Conservation (phyloP, 2,797 vertebrate species). For the Hypotaenidia okinawae region DNA sequence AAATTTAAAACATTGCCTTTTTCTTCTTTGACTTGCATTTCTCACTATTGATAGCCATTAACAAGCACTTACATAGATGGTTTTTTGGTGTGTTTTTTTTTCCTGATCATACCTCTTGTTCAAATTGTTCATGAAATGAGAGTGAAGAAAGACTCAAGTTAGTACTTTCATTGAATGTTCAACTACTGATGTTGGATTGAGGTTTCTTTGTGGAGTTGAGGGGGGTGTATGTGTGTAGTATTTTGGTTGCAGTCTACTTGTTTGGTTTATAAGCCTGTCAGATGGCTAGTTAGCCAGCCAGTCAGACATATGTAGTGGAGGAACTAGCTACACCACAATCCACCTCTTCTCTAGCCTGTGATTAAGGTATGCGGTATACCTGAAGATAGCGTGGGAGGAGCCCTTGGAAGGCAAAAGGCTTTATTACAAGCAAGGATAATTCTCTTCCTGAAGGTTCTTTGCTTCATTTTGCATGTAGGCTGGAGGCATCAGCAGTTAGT, state of each 20-base stretch:
- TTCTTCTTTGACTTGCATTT: neutral
- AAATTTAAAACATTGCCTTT: neutral
- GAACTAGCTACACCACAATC: neutral
- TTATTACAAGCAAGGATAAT: neutral
- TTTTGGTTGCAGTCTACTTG: neutral
- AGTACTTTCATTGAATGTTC: neutral
- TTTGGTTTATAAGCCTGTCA: neutral
- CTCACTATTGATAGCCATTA: neutral
- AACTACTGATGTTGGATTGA: neutral
- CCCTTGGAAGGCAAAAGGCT: neutral
- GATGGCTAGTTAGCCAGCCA: neutral
- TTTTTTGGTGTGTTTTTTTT: neutral
- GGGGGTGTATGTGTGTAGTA: rapidly evolving
- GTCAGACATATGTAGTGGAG: neutral
- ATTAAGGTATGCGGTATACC: neutral
- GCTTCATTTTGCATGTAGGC: neutral
- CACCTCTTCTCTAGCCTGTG: neutral
- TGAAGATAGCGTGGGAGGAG: neutral
- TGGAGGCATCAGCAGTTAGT: neutral
- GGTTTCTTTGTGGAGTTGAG: neutral
- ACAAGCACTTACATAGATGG: neutral
- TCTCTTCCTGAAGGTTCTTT: neutral
- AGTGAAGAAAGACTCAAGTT: neutral
- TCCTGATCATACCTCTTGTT: neutral
- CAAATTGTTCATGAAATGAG: neutral